phyloP scores from a whole-genome alignment of 2,888 invertebrate genomes.

The Apodemia duryi region DNA sequence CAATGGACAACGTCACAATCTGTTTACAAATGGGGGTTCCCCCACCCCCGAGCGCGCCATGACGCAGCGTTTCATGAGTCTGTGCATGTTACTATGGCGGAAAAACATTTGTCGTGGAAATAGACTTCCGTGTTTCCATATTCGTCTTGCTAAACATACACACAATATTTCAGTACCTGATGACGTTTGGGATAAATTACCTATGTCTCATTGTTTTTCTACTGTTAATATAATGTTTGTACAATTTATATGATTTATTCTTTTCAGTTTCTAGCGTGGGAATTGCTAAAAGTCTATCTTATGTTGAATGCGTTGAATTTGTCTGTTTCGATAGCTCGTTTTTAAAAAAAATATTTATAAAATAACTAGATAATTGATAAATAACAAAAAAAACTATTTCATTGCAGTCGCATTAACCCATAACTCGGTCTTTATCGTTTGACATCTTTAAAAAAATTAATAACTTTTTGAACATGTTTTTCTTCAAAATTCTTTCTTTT shows the following conservation, averaged over 20 bases:
- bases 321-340: neutral
- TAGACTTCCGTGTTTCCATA: conserved; percentile 68
- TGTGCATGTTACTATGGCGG: conserved; percentile 66
- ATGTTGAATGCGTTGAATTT: neutral
- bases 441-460: too few species aligned
- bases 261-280: neutral
- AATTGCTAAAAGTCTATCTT: neutral
- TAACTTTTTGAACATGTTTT: too few species aligned
- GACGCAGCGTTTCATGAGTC: conserved; percentile 72
- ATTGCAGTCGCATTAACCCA: too few species aligned
- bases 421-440: too few species aligned
- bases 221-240: neutral
- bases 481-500: too few species aligned
- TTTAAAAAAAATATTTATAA: neutral
- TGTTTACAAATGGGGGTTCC: conserved; percentile 71
- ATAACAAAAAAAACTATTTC: too few species aligned
- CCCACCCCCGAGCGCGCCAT: conserved; percentile 48
- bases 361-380: neutral
- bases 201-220: neutral
- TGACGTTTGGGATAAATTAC: conserved; percentile 9
- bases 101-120: conserved; percentile 65
- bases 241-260: neutral
- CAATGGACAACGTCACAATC: conserved; percentile 65
- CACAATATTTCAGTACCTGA: conserved; percentile 1
- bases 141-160: conserved; percentile 39